Percentiles rank a stretch among this genome's conserved stretches.
These are phyloP conservation scores for Connochaetes taurinus DNA, from an alignment of 2,113 vertebrate species.

Conservation along the genomic window DNA sequence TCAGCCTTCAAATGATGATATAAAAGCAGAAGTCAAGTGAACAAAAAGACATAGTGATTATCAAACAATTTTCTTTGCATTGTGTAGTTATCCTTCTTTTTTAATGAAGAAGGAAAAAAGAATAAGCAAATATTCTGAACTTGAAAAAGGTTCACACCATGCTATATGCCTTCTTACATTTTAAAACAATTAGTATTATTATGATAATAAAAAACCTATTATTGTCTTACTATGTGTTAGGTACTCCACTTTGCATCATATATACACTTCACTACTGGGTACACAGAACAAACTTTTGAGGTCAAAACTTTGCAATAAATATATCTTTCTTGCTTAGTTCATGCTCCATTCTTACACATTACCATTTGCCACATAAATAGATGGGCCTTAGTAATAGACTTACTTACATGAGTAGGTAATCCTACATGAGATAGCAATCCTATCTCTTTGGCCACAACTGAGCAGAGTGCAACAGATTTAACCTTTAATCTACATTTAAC, in stretches of 20 bases:
- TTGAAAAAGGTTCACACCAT: not conserved
- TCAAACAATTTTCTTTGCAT: not conserved
- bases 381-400: not conserved
- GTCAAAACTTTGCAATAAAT: not conserved
- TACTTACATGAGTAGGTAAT: not conserved
- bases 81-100: not conserved
- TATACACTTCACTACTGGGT: not conserved
- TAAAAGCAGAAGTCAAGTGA: not conserved
- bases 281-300: not conserved
- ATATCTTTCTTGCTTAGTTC: not conserved
- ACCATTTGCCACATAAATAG: not conserved
- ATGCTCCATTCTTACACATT: not conserved
- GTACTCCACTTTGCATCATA: not conserved
- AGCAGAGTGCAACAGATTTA: not conserved
- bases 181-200: not conserved
- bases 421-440: not conserved
- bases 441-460: not conserved
- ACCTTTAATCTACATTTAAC: not conserved
- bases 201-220: not conserved
- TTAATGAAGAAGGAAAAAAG: not conserved
- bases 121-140: not conserved
- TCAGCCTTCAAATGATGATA: not conserved
- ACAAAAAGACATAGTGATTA: not conserved
- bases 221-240: not conserved
- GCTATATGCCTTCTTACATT: not conserved